These are phyloP conservation scores for Cyprinodon variegatus DNA, from an alignment of 2,113 vertebrate species.

Conservation along the genomic window DNA sequence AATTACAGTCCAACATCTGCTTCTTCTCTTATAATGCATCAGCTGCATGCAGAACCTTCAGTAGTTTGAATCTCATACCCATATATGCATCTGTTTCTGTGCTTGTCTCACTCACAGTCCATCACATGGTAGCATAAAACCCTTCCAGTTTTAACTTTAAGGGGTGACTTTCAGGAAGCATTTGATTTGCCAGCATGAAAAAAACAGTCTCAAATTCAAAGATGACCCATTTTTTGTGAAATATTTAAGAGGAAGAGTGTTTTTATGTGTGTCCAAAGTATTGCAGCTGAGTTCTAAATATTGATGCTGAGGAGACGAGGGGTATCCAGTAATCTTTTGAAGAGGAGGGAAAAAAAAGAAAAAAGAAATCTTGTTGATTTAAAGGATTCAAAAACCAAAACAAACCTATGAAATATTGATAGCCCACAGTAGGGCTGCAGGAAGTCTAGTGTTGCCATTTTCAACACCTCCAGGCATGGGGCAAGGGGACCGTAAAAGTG, in stretches of 20 bases:
- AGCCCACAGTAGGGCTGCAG: constrained; percentile 31
- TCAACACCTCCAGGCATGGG: constrained; percentile 9
- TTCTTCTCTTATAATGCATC: constrained; percentile 27
- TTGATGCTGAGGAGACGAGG: constrained; percentile 56
- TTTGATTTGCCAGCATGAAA: constrained; percentile 47
- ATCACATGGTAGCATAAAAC: constrained; percentile 41
- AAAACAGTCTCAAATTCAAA: constrained; percentile 41
- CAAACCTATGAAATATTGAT: constrained; percentile 63
- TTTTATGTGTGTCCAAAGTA: constrained; percentile 63
- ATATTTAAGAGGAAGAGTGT: constrained; percentile 68
- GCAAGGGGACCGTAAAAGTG: constrained; percentile 22
- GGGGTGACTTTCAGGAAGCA: constrained; percentile 37
- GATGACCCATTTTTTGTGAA: constrained; percentile 53
- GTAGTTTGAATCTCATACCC: constrained; percentile 29
- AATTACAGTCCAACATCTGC: constrained; percentile 51
- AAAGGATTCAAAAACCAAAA: constrained; percentile 63
- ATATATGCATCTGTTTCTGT: constrained; percentile 21
- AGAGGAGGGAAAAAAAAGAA: constrained; percentile 48
- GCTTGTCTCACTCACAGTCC: constrained; percentile 8
- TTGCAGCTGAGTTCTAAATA: constrained; percentile 66
- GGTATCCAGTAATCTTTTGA: constrained; percentile 30
- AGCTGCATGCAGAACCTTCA: constrained; percentile 10
- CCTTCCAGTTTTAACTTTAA: constrained; percentile 56
- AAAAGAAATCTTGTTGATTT: constrained; percentile 56
- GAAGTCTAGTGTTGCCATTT: constrained; percentile 30